Conservation (phyloP, 2,113 vertebrate species). For the Lophochroa leadbeateri region DNA sequence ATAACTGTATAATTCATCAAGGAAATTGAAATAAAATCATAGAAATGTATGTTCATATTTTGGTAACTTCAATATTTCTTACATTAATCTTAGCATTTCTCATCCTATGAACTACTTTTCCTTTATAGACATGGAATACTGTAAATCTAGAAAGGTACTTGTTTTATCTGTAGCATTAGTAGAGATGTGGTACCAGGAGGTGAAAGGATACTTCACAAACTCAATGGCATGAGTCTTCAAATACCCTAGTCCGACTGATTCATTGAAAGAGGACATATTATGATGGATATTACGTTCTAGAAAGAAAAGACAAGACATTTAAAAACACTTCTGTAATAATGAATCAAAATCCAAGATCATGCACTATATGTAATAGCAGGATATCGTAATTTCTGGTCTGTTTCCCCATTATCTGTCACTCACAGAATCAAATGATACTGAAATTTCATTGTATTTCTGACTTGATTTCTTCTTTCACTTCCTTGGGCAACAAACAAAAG, state of each 20-base stretch:
- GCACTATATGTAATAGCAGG: neutral
- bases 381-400: neutral
- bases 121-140: neutral
- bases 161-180: neutral
- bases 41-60: neutral
- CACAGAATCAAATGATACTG: neutral
- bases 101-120: neutral
- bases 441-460: neutral
- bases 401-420: neutral
- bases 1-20: slow-evolving; percentile 87
- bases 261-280: slow-evolving; percentile 99
- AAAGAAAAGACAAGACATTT: slow-evolving; percentile 58
- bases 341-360: neutral
- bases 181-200: neutral
- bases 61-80: neutral
- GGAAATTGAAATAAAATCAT: slow-evolving; percentile 67
- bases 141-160: neutral
- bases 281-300: slow-evolving; percentile 95
- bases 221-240: slow-evolving; percentile 98
- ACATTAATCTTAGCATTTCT: neutral
- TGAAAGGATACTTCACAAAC: slow-evolving; percentile 97
- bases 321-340: neutral
- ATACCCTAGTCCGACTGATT: slow-evolving; percentile 96
- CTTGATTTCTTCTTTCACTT: neutral
- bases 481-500: neutral